These are phyloP conservation scores for Ischnura elegans DNA, from an alignment of 2,888 invertebrate genomes.

Conservation along the genomic window DNA sequence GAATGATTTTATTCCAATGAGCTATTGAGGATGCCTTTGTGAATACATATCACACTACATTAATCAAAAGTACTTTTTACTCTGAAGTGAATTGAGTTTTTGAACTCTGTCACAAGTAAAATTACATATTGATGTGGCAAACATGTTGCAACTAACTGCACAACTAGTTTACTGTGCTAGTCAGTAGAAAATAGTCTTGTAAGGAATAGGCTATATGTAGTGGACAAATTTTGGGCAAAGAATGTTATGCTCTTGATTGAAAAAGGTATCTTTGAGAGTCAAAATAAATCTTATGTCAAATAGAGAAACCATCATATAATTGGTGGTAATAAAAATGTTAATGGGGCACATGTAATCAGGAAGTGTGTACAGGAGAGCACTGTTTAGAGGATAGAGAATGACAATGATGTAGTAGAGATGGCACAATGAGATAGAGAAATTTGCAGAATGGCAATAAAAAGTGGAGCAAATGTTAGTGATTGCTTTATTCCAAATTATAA, in stretches of 20 bases:
- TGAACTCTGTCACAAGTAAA: neutral
- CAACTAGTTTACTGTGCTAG: neutral
- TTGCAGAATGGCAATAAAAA: neutral
- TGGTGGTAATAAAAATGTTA: conserved; percentile 11
- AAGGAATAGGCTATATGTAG: neutral
- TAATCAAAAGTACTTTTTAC: conserved; percentile 39
- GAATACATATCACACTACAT: conserved; percentile 52
- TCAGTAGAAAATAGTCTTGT: conserved; percentile 15
- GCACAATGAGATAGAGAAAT: neutral
- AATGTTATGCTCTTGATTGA: neutral
- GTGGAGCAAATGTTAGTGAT: neutral
- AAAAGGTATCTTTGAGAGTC: neutral
- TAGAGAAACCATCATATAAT: neutral
- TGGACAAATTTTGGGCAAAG: neutral
- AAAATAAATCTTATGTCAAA: neutral
- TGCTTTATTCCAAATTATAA: conserved; percentile 29
- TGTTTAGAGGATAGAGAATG: conserved; percentile 8
- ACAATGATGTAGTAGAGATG: conserved; percentile 8
- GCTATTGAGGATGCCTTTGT: conserved; percentile 50
- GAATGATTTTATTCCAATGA: conserved; percentile 32
- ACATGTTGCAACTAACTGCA: neutral
- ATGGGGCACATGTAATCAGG: neutral
- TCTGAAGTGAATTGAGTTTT: neutral
- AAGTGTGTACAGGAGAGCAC: conserved; percentile 16
- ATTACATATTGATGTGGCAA: conserved; percentile 30